phyloP scores from a whole-genome alignment of 2,113 vertebrate species.

The Sturnira hondurensis region DNA sequence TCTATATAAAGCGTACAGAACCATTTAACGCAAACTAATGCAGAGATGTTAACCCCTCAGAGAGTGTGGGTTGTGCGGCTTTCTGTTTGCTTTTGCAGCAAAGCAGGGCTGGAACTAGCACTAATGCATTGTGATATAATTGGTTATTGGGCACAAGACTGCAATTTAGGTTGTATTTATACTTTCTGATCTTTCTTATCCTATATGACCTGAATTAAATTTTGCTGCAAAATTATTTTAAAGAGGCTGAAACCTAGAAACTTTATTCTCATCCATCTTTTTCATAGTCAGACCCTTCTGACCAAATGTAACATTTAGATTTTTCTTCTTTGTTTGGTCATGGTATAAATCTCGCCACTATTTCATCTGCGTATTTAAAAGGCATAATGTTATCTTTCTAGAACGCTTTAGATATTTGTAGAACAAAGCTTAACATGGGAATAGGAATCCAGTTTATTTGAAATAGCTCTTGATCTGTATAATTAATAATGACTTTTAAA shows the following conservation, averaged over 20 bases:
- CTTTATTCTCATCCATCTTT: not conserved
- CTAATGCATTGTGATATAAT: not conserved
- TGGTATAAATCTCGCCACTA: not conserved
- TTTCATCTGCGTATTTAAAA: slow-evolving; percentile 44
- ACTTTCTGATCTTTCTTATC: not conserved
- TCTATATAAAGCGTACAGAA: not conserved
- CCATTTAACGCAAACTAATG: not conserved
- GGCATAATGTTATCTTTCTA: slow-evolving; percentile 8
- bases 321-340: slow-evolving; percentile 29
- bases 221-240: not conserved
- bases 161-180: not conserved
- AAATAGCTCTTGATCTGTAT: slow-evolving; percentile 61
- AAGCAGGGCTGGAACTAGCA: not conserved
- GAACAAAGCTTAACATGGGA: slow-evolving; percentile 48
- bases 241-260: not conserved
- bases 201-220: not conserved
- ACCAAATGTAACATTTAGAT: not conserved
- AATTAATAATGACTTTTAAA: slow-evolving; percentile 64
- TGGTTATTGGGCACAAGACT: not conserved
- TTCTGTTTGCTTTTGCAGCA: not conserved
- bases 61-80: not conserved
- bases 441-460: slow-evolving; percentile 51
- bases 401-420: slow-evolving; percentile 46
- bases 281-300: not conserved
- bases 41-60: not conserved